A percentile compares a stretch with the other conserved stretches of the same genome.
Conservation (phyloP, 2,797 vertebrate genomes). For the Rhinogobio ventralis region DNA sequence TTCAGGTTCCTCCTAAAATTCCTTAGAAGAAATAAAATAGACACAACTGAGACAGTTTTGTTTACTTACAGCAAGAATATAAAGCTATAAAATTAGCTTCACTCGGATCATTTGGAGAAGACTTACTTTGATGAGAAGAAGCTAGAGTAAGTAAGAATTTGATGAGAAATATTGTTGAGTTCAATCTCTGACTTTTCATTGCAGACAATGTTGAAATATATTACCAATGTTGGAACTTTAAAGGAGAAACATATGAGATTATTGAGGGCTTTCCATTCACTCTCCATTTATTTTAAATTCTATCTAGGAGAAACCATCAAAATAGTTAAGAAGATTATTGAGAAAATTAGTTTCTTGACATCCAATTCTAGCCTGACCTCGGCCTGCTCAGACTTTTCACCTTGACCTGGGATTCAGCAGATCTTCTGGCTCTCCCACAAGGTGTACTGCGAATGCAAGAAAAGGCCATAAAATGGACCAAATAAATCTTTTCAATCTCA, state of each 20-base stretch:
- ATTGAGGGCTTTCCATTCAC: not conserved
- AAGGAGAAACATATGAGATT: constrained; percentile 1
- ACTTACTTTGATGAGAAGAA: no score
- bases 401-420: constrained; percentile 15
- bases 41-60: not conserved
- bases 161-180: not conserved
- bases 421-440: constrained; percentile 36
- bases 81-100: not conserved
- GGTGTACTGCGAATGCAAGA: constrained; percentile 28
- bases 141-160: not conserved
- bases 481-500: constrained; percentile 31
- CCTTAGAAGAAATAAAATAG: not conserved
- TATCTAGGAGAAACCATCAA: not conserved
- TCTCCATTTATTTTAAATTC: not conserved
- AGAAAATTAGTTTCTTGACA: not conserved
- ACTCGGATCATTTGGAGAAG: not conserved
- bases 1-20: not conserved
- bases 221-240: not conserved
- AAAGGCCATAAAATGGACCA: constrained; percentile 7
- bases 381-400: not conserved
- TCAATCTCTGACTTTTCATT: not conserved
- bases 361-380: constrained; percentile 26
- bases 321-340: not conserved
- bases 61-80: not conserved
- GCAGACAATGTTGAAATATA: not conserved